Evolutionary conservation across 2,797 vertebrate genomes (phyloP).

Genomic region (Sciurus carolinensis): DNA sequence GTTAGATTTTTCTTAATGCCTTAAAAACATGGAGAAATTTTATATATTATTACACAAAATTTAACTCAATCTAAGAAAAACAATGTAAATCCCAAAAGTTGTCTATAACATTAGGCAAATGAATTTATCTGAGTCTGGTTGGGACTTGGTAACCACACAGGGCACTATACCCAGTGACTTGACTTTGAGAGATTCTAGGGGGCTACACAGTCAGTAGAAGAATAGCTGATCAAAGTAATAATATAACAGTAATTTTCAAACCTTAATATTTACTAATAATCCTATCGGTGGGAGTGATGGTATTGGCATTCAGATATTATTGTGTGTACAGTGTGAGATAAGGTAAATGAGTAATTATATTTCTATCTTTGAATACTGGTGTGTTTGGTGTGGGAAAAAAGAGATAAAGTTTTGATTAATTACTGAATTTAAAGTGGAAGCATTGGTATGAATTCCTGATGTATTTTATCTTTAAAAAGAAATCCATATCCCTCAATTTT

Average conservation of each 20-base stretch:
- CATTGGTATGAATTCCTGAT: not conserved
- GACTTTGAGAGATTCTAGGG: constrained; percentile 2
- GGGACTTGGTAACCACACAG: too few relatives aligned
- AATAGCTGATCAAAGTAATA: not conserved
- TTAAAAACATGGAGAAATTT: not conserved
- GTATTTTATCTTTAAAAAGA: not conserved
- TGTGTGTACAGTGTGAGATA: not conserved
- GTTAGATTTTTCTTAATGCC: not conserved
- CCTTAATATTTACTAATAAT: not conserved
- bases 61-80: constrained; percentile 50
- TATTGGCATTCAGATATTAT: not conserved
- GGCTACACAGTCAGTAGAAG: not conserved
- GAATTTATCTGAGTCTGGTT: not conserved
- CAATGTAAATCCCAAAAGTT: not conserved
- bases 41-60: not conserved
- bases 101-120: not conserved
- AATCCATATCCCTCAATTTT: not conserved
- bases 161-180: not conserved
- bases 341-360: not conserved
- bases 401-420: not conserved
- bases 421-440: not conserved
- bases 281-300: not conserved
- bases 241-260: not conserved
- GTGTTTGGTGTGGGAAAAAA: not conserved
- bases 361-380: not conserved